A percentile compares a stretch with the other conserved stretches of the same genome.
Evolutionary conservation across 2,888 invertebrate species (phyloP).

Genomic region (Drosophila prostipennis): DNA sequence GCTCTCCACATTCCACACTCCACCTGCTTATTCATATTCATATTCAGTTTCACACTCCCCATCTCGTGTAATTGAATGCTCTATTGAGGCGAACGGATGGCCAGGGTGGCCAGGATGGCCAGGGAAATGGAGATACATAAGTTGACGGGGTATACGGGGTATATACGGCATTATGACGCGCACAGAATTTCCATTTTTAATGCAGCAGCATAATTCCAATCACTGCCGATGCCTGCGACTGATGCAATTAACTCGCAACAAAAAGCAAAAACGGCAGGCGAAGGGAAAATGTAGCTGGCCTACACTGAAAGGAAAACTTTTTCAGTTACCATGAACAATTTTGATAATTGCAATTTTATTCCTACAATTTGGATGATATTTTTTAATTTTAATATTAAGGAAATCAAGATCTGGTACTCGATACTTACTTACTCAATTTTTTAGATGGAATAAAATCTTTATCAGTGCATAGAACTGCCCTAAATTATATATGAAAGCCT

Average conservation of each 20-base stretch:
- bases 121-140: background rate
- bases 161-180: background rate
- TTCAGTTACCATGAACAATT: too few relatives aligned
- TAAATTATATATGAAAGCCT: too few relatives aligned
- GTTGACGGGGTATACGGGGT: background rate
- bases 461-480: too few relatives aligned
- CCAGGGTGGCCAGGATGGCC: background rate
- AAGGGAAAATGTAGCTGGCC: background rate
- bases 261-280: background rate
- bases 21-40: background rate
- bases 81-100: background rate
- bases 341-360: too few relatives aligned
- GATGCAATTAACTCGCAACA: conserved; percentile 45
- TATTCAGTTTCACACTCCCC: background rate
- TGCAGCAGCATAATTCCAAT: conserved; percentile 41
- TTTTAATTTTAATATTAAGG: too few relatives aligned
- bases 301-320: background rate
- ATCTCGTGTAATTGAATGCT: conserved; percentile 1
- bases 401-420: too few relatives aligned
- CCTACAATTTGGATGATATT: too few relatives aligned
- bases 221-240: conserved; percentile 26
- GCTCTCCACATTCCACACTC: background rate
- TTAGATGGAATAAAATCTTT: too few relatives aligned
- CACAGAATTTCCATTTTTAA: conserved; percentile 15
- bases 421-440: too few relatives aligned